A percentile compares a stretch with the other conserved stretches of the same genome.
Evolutionary conservation across 2,797 vertebrate genomes (phyloP).

Genomic region (Margarornis squamiger): DNA sequence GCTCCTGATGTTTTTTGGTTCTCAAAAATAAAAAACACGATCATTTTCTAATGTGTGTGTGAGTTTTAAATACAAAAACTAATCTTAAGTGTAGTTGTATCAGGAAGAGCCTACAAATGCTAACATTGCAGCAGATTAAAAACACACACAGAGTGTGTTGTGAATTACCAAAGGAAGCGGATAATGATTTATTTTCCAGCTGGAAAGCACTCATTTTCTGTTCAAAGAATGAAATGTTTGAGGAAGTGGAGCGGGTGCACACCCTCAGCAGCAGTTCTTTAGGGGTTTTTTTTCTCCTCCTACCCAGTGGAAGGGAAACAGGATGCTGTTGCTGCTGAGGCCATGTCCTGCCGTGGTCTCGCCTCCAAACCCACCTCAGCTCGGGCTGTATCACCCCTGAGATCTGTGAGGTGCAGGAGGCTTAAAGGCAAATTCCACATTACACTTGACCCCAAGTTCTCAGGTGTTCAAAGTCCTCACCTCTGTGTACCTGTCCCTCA

Average conservation of each 20-base stretch:
- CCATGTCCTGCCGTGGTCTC: too few relatives aligned
- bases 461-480: rapidly evolving
- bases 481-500: neutral
- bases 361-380: too few relatives aligned
- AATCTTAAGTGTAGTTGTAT: neutral
- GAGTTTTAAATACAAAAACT: neutral
- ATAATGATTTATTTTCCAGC: conserved; percentile 29
- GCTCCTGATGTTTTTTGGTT: neutral
- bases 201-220: neutral
- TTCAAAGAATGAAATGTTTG: neutral
- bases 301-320: neutral
- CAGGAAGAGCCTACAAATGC: neutral
- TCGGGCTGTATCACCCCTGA: neutral
- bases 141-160: neutral
- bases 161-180: neutral
- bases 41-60: neutral
- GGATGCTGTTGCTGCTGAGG: neutral
- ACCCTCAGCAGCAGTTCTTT: neutral
- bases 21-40: neutral
- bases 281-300: neutral
- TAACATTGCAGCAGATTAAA: neutral
- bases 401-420: neutral
- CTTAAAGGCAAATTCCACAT: neutral
- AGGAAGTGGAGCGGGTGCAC: conserved; percentile 5
- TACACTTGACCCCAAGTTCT: too few relatives aligned